These are phyloP conservation scores for Zaprionus tsacasi DNA, from an alignment of 1,140 invertebrate species.

Conservation along the genomic window DNA sequence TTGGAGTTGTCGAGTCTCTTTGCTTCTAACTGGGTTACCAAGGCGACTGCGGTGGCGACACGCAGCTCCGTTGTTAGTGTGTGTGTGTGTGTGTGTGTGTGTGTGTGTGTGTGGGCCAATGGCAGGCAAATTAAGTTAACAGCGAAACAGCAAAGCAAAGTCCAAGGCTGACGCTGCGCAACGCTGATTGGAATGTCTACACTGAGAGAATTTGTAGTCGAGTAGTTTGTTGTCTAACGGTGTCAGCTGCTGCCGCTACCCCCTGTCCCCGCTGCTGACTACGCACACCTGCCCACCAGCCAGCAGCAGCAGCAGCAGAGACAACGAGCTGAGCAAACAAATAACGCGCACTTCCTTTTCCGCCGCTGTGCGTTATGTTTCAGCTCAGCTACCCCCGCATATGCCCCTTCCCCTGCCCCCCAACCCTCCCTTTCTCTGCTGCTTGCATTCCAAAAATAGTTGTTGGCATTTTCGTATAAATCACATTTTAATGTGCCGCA, in stretches of 20 bases:
- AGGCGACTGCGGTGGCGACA: background rate
- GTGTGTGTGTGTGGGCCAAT: slow-evolving; percentile 38
- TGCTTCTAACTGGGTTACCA: slow-evolving; percentile 31
- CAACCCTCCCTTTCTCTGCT: background rate
- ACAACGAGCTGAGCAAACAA: slow-evolving; percentile 37
- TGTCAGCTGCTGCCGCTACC: slow-evolving; percentile 27
- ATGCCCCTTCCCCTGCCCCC: background rate
- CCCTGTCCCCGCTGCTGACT: background rate
- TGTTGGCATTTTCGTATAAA: slow-evolving; percentile 58
- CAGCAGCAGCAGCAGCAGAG: slow-evolving; percentile 9
- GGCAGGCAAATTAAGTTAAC: slow-evolving; percentile 44
- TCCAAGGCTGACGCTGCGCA: slow-evolving; percentile 28
- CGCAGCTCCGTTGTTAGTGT: background rate
- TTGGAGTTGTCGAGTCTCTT: slow-evolving; percentile 20
- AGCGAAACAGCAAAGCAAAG: slow-evolving; percentile 10
- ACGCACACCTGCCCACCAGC: slow-evolving; percentile 39
- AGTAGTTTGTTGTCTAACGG: slow-evolving; percentile 2
- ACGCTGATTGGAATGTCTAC: slow-evolving; percentile 30
- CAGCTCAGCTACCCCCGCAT: background rate
- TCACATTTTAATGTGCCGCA: slow-evolving; percentile 68
- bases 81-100: background rate
- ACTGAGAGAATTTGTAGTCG: background rate
- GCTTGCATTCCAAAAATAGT: slow-evolving; percentile 61
- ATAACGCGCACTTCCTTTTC: slow-evolving; percentile 69
- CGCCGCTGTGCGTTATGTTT: slow-evolving; percentile 14